Conservation (phyloP, 2,113 vertebrate species). For the Gorsachius goisagi region DNA sequence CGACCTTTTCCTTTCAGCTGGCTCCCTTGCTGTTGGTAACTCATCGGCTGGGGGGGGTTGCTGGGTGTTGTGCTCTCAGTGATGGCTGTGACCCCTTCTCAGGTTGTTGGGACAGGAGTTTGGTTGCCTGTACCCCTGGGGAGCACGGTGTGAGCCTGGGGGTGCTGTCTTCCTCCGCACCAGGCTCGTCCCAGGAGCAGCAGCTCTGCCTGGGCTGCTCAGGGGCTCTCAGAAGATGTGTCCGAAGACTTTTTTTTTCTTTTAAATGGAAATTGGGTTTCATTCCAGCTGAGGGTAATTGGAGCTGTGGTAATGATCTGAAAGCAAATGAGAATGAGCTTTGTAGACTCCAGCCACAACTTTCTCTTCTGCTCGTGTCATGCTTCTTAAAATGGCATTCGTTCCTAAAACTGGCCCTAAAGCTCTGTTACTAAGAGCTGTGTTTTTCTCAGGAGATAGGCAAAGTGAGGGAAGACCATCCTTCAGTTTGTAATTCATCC, state of each 20-base stretch:
- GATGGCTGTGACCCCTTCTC: background rate
- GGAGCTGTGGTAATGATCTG: background rate
- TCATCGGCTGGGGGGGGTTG: fast-evolving
- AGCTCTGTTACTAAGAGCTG: background rate
- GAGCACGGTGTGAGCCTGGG: background rate
- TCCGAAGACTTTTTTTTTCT: background rate
- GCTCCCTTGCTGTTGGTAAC: background rate
- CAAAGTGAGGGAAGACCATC: background rate
- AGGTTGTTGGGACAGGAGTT: background rate
- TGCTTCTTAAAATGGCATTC: background rate
- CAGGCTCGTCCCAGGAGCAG: background rate
- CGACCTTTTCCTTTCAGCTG: background rate
- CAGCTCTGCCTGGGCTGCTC: background rate
- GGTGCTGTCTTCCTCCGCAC: fast-evolving
- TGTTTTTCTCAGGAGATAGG: background rate
- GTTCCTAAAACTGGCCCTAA: background rate
- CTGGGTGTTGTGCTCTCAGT: background rate
- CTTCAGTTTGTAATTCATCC: background rate
- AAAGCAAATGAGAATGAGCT: constrained; percentile 28
- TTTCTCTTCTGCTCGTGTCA: background rate
- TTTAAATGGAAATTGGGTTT: constrained; percentile 12
- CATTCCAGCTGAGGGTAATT: constrained; percentile 10
- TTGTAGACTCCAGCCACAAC: background rate
- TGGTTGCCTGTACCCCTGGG: background rate
- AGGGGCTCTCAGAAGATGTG: background rate